Conservation (phyloP, 1,140 invertebrate species). For the Leptinotarsa defecta region DNA sequence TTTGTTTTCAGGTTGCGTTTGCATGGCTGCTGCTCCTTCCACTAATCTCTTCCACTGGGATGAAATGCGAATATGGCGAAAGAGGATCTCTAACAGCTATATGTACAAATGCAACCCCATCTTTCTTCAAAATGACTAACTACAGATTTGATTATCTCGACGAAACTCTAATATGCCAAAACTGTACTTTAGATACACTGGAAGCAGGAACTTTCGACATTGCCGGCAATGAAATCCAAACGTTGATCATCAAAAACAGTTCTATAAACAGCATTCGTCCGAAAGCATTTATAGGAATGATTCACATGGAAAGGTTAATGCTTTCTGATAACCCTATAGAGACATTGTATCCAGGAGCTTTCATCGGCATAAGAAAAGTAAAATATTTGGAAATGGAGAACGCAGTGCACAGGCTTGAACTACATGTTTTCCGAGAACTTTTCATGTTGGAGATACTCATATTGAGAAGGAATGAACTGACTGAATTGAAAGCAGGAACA, state of each 20-base stretch:
- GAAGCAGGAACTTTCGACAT: conserved; percentile 48
- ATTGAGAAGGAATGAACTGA: conserved; percentile 45
- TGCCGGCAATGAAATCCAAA: conserved; percentile 49
- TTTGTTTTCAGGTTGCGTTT: not conserved
- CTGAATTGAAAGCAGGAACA: conserved; percentile 38
- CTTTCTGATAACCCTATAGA: conserved; percentile 48
- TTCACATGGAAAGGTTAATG: conserved; percentile 45
- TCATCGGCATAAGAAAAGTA: conserved; percentile 47
- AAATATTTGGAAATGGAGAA: conserved; percentile 32
- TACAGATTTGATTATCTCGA: conserved; percentile 54
- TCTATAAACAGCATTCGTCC: conserved; percentile 40
- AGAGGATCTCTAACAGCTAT: conserved; percentile 52
- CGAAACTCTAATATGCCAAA: conserved; percentile 49
- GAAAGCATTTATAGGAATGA: conserved; percentile 49
- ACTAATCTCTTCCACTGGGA: not conserved
- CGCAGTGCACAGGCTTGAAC: conserved; percentile 4
- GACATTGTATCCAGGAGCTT: conserved; percentile 43
- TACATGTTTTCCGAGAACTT: conserved; percentile 30
- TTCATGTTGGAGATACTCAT: conserved; percentile 32
- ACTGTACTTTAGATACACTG: conserved; percentile 45
- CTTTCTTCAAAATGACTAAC: conserved; percentile 45
- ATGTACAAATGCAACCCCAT: conserved; percentile 47
- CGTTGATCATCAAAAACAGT: conserved; percentile 42
- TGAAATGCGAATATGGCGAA: conserved; percentile 50
- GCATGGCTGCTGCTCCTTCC: not conserved